Percentiles rank a stretch among this genome's conserved stretches.
Evolutionary conservation across 2,888 invertebrate species (phyloP).

Genomic region (Heliconius sara): DNA sequence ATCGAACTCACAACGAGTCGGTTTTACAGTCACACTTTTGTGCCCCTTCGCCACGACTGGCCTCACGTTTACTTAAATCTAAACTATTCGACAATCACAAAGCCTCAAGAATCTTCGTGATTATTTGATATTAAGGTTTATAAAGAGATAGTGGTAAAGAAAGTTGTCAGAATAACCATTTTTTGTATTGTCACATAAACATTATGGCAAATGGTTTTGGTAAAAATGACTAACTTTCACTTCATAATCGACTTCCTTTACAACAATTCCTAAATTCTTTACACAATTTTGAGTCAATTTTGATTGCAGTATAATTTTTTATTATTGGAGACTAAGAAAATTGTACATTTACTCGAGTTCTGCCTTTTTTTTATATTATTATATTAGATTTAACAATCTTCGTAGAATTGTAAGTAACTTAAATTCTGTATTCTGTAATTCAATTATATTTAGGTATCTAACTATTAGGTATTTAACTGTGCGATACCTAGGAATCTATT

Average conservation of each 20-base stretch:
- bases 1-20: too few species aligned
- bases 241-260: slow-evolving; percentile 35
- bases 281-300: slow-evolving; percentile 1
- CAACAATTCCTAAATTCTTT: slow-evolving; percentile 23
- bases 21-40: too few species aligned
- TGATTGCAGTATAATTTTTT: slow-evolving; percentile 16
- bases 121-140: slow-evolving; percentile 12
- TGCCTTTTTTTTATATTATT: neutral
- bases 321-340: slow-evolving; percentile 11
- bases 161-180: slow-evolving; percentile 27
- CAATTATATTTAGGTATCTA: too few species aligned
- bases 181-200: slow-evolving; percentile 28
- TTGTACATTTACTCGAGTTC: neutral
- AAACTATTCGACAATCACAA: neutral
- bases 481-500: too few species aligned
- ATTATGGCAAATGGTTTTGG: slow-evolving; percentile 31
- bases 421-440: too few species aligned
- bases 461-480: too few species aligned
- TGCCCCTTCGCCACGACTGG: too few species aligned
- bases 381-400: too few species aligned
- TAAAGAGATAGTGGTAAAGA: neutral
- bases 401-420: too few species aligned
- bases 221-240: slow-evolving; percentile 34
- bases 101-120: slow-evolving; percentile 1
- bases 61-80: too few species aligned